phyloP scores from a whole-genome alignment of 1,140 invertebrate genomes.

The Trigoniulus corallinus region DNA sequence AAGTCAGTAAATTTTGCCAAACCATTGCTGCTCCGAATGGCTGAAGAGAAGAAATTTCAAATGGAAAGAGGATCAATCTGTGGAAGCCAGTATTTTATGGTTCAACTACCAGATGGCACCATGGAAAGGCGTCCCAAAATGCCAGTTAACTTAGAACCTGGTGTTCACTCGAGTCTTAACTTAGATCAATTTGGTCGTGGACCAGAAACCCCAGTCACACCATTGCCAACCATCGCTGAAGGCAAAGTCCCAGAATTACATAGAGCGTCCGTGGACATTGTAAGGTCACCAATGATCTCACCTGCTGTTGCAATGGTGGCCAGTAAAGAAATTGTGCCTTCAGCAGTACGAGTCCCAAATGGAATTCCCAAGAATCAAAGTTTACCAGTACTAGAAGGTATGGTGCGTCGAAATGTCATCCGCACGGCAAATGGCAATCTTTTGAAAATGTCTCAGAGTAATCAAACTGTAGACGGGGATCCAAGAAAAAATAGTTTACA shows the following conservation, averaged over 20 bases:
- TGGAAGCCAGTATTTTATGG: conserved; percentile 70
- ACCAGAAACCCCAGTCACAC: conserved; percentile 9
- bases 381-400: conserved; percentile 6
- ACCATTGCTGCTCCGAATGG: conserved; percentile 57
- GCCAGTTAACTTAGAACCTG: conserved; percentile 71
- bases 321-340: neutral
- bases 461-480: conserved; percentile 3
- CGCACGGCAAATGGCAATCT: neutral
- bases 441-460: conserved; percentile 5
- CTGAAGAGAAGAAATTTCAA: conserved; percentile 63
- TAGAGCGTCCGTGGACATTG: neutral
- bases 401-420: conserved; percentile 3
- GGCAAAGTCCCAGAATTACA: neutral
- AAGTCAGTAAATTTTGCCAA: conserved; percentile 14
- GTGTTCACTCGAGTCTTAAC: conserved; percentile 78
- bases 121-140: conserved; percentile 71
- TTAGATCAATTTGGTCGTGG: conserved; percentile 38
- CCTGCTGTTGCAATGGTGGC: neutral
- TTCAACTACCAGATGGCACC: conserved; percentile 70
- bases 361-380: conserved; percentile 9
- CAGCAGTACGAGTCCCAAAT: conserved; percentile 2
- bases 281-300: neutral
- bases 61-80: conserved; percentile 71
- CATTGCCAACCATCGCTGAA: conserved; percentile 10
- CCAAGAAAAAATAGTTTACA: conserved; percentile 3